phyloP scores from a whole-genome alignment of 2,113 vertebrate species.

The Gavia stellata region DNA sequence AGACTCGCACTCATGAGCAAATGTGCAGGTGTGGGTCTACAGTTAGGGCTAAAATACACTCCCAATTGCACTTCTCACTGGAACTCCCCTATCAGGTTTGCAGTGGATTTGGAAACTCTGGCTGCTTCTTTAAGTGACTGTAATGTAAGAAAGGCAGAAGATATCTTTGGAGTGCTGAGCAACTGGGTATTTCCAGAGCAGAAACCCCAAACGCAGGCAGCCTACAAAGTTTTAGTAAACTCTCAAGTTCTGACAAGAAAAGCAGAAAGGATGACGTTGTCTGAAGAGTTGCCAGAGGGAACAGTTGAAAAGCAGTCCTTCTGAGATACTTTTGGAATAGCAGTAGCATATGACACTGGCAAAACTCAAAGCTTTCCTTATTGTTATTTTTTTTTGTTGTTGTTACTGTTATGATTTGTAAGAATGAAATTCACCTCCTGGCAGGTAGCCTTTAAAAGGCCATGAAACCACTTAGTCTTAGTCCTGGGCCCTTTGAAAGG shows the following conservation, averaged over 20 bases:
- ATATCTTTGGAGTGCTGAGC: neutral
- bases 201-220: neutral
- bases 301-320: neutral
- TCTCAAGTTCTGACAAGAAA: neutral
- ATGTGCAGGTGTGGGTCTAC: neutral
- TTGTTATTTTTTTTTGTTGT: neutral
- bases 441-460: neutral
- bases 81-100: neutral
- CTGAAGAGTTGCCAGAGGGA: neutral
- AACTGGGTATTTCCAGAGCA: constrained; percentile 15
- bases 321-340: neutral
- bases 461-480: neutral
- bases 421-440: neutral
- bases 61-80: neutral
- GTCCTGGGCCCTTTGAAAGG: neutral
- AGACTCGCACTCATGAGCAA: neutral
- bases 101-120: neutral
- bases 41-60: neutral
- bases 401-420: neutral
- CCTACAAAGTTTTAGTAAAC: neutral
- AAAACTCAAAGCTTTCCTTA: neutral
- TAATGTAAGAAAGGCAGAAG: neutral
- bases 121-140: neutral
- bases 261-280: neutral
- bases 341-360: neutral